phyloP scores from a whole-genome alignment of 2,797 vertebrate species.

The Champsocephalus esox region DNA sequence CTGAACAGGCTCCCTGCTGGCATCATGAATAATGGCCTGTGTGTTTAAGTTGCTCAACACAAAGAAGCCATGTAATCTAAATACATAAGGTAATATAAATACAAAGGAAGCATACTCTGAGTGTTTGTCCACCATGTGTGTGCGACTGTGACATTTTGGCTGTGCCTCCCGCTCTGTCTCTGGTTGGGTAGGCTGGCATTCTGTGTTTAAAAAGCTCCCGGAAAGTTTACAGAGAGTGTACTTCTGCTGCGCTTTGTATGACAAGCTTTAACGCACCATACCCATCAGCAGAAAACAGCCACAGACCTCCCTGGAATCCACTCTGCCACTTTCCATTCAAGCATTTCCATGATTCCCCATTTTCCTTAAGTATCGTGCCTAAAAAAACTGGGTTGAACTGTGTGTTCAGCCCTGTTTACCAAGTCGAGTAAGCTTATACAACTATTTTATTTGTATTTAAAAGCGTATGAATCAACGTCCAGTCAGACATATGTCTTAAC shows the following conservation, averaged over 20 bases:
- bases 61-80: slow-evolving; percentile 87
- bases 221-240: slow-evolving; percentile 90
- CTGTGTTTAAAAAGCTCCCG: slow-evolving; percentile 88
- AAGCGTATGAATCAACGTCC: background rate
- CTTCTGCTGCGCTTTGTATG: slow-evolving; percentile 87
- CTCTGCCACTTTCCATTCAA: slow-evolving; percentile 87
- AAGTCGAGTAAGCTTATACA: too few relatives aligned
- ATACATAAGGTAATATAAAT: slow-evolving; percentile 89
- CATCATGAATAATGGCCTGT: slow-evolving; percentile 80
- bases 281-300: slow-evolving; percentile 86
- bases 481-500: background rate
- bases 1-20: slow-evolving; percentile 73
- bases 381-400: slow-evolving; percentile 67
- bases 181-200: slow-evolving; percentile 85
- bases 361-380: slow-evolving; percentile 59
- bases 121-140: slow-evolving; percentile 47
- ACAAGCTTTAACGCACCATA: slow-evolving; percentile 87
- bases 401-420: slow-evolving; percentile 54
- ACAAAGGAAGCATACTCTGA: slow-evolving; percentile 75
- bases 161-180: slow-evolving; percentile 77
- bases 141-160: slow-evolving; percentile 79
- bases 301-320: slow-evolving; percentile 87
- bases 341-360: slow-evolving; percentile 77
- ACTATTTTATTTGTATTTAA: too few relatives aligned
- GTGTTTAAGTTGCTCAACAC: slow-evolving; percentile 86